phyloP scores from a whole-genome alignment of 2,888 invertebrate species.

The Parnassius smintheus region DNA sequence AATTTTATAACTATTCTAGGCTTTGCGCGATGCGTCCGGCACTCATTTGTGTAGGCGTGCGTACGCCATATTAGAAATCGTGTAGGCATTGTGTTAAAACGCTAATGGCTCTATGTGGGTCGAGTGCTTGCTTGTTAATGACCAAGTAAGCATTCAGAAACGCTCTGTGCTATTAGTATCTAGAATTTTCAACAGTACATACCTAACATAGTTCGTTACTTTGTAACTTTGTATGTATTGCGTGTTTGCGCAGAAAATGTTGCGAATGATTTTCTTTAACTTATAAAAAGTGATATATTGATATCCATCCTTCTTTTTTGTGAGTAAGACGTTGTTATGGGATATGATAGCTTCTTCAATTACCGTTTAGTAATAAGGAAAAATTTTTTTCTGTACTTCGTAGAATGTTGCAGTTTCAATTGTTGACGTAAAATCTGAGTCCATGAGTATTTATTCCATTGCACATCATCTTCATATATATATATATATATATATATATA shows the following conservation, averaged over 20 bases:
- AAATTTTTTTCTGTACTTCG: no score
- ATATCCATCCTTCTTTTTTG: no score
- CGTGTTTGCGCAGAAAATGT: background rate
- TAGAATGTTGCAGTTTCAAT: no score
- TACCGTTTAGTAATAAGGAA: no score
- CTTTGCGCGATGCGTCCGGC: slow-evolving; percentile 2
- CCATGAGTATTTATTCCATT: no score
- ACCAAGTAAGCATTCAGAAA: slow-evolving; percentile 25
- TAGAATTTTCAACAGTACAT: slow-evolving; percentile 18
- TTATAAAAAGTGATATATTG: background rate
- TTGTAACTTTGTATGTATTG: slow-evolving; percentile 18
- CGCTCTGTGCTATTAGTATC: slow-evolving; percentile 14
- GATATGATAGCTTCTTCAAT: no score
- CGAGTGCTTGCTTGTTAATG: slow-evolving; percentile 23
- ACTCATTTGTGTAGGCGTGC: slow-evolving; percentile 11
- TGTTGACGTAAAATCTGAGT: no score
- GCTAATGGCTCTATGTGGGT: slow-evolving; percentile 23
- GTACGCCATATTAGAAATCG: slow-evolving; percentile 22
- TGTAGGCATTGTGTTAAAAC: slow-evolving; percentile 25
- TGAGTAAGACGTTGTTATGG: no score
- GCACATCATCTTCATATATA: no score
- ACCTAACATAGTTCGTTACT: slow-evolving; percentile 6
- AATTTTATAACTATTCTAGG: background rate
- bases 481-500: no score
- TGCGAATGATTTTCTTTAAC: background rate